These are phyloP conservation scores for Gymnocypris eckloni DNA, from an alignment of 2,797 vertebrate genomes.

Conservation along the genomic window DNA sequence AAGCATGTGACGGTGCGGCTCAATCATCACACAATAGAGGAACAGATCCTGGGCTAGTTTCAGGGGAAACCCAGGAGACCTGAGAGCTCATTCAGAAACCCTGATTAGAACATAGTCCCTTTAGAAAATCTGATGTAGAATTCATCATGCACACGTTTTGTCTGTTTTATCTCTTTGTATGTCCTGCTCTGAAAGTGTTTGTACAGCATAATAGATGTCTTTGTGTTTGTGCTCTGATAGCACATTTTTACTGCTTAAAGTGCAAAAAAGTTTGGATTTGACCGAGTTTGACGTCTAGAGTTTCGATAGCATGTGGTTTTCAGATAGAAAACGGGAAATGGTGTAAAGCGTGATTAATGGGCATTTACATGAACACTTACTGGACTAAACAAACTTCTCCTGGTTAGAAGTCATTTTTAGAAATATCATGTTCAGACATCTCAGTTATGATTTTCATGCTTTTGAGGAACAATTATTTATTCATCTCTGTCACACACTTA, in stretches of 20 bases:
- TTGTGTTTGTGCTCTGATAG: background rate
- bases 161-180: background rate
- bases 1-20: slow-evolving; percentile 9
- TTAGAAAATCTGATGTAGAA: background rate
- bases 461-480: background rate
- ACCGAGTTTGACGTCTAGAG: background rate
- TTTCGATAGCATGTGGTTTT: background rate
- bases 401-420: background rate
- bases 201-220: background rate
- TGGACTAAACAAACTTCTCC: background rate
- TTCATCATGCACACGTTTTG: background rate
- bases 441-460: background rate
- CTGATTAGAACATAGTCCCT: background rate
- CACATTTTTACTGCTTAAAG: background rate
- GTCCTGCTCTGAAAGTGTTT: background rate
- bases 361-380: background rate
- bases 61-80: slow-evolving; percentile 16
- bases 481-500: background rate
- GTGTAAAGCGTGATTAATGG: background rate
- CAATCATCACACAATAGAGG: slow-evolving; percentile 2
- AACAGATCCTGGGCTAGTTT: background rate
- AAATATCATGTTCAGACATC: background rate
- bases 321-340: slow-evolving; percentile 1
- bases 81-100: background rate
- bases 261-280: background rate